Evolutionary conservation across 1,140 invertebrate genomes (phyloP).

Genomic region (Sitobion miscanthi): DNA sequence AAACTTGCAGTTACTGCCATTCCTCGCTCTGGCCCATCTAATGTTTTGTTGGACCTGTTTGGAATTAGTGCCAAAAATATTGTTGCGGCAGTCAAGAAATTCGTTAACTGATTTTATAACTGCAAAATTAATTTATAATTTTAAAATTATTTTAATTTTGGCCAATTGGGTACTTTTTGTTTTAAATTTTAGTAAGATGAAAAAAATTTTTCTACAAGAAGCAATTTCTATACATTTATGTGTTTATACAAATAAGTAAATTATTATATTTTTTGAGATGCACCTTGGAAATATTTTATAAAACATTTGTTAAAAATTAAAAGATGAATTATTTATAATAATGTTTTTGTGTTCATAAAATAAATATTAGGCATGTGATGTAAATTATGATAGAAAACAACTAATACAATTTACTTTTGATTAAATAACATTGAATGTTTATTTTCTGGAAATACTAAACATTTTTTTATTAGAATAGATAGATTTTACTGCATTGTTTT

Average conservation of each 20-base stretch:
- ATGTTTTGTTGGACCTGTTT: slow-evolving; percentile 83
- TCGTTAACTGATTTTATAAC: not conserved
- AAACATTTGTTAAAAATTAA: not conserved
- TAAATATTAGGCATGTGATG: not conserved
- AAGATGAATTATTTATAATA: not conserved
- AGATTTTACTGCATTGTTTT: not conserved
- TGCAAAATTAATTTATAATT: not conserved
- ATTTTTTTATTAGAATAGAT: not conserved
- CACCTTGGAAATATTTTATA: not conserved
- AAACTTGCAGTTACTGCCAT: slow-evolving; percentile 84
- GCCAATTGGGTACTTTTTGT: not conserved
- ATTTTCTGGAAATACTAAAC: not conserved
- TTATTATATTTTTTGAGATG: not conserved
- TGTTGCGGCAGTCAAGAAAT: slow-evolving; percentile 61
- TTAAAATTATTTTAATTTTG: not conserved
- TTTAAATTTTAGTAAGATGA: not conserved
- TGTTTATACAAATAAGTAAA: not conserved
- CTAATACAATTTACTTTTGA: not conserved
- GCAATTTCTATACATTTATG: not conserved
- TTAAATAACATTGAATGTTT: not conserved
- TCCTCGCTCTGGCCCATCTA: slow-evolving; percentile 89
- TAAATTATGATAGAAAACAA: not conserved
- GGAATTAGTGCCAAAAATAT: slow-evolving; percentile 87
- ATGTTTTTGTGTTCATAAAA: not conserved
- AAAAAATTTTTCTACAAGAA: not conserved